Conservation (phyloP, 2,797 vertebrate species). For the Schizothorax lantsangensis region DNA sequence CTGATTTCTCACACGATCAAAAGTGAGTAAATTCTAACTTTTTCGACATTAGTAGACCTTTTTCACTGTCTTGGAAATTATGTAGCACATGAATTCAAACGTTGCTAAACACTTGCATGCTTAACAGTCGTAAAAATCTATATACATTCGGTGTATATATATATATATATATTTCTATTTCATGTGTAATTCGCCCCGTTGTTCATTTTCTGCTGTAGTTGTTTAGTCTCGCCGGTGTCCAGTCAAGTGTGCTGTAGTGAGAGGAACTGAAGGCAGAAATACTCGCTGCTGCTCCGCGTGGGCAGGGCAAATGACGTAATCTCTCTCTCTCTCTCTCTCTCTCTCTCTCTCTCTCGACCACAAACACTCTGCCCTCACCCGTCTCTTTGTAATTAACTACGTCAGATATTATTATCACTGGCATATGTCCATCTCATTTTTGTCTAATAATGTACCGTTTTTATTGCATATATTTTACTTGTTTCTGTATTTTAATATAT, state of each 20-base stretch:
- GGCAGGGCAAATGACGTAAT: slow-evolving; percentile 47
- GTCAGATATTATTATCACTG: neutral
- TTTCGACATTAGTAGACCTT: slow-evolving; percentile 43
- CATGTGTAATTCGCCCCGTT: neutral
- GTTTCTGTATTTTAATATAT: slow-evolving; percentile 2
- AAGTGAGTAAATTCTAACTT: slow-evolving; percentile 48
- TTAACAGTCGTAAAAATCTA: slow-evolving; percentile 8
- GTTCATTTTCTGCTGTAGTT: slow-evolving; percentile 10
- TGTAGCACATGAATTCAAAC: slow-evolving; percentile 12
- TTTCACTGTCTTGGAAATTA: slow-evolving; percentile 7
- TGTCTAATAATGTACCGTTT: neutral
- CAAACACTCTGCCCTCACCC: neutral
- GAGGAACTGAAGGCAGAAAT: slow-evolving; percentile 50
- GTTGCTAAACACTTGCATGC: slow-evolving; percentile 49
- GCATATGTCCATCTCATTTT: neutral
- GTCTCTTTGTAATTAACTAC: neutral
- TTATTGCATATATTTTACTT: neutral
- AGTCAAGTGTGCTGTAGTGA: slow-evolving; percentile 33
- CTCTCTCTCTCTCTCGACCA: neutral
- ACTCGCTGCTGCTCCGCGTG: slow-evolving; percentile 35
- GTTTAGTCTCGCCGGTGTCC: neutral
- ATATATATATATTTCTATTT: neutral
- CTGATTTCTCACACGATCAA: slow-evolving; percentile 78
- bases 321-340: slow-evolving; percentile 13
- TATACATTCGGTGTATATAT: neutral